Base-by-base conservation (phyloP, 2,888 invertebrate species). In the Hyles lineata region DNA sequence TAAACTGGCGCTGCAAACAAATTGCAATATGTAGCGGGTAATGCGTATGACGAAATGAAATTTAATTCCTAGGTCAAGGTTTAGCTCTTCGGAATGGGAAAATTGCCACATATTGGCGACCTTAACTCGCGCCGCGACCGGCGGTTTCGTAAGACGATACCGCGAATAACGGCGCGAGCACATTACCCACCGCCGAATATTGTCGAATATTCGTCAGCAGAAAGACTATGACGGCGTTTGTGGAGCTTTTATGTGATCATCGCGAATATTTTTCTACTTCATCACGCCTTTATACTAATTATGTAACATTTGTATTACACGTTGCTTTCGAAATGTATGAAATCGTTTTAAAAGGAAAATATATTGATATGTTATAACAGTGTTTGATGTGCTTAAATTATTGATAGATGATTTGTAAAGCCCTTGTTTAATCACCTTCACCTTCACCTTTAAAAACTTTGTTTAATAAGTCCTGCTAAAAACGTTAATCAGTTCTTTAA, bases 61-160 rank as follows among this genome's bases (percentile, higher is more conserved):
- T 87, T 89, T 90, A 89, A 92, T 87, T 93, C 94, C 92, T 94
- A 94, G 94, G 94, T 94, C 94, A 94, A 94, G 94, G 94, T 90
- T 87, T 83, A 82, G 85, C 89, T 93, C 93, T 91, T 94, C 93
- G 92, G 92, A 94, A 92, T 93, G 92, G 90, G 91, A 93, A 92
- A 93, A 94, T 94, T 94, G 93, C 94, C 92, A 93, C 94, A 94
- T 82, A 91, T 89, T 79, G 81, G 83, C 87, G 94, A 93, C 93
- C 94, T 93, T 93, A 93, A 89, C 92, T 90, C 86, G 82, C 80
- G 84, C 84, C 85, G 88, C 85, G 89, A 85, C 89, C 87, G 88
- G 87, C 80, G 83, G 88, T 93, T 89, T 90, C 90, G 90, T 86
- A 90, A 90, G 84, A 87, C 83, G 81, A 81, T 78, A 83, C 81